Evolutionary conservation across 2,113 vertebrate species (phyloP).

Genomic region (Bungarus multicinctus): DNA sequence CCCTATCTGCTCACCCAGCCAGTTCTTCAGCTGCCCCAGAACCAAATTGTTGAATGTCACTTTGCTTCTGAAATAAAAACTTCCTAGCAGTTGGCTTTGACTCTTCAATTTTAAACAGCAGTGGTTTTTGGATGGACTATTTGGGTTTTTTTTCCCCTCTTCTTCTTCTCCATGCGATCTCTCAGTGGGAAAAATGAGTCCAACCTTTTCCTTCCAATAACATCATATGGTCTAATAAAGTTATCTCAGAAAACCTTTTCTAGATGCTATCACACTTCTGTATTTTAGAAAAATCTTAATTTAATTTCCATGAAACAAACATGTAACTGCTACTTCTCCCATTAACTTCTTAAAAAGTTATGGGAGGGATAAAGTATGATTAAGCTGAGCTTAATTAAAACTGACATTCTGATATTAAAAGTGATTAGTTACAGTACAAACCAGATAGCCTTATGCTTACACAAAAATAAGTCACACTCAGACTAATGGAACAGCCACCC

Average conservation of each 20-base stretch:
- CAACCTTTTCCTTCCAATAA: too few species aligned
- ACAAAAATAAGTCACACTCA: neutral
- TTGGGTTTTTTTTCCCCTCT: too few species aligned
- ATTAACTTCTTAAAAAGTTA: neutral
- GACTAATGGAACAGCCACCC: neutral
- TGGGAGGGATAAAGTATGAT: neutral
- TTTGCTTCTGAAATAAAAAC: too few species aligned
- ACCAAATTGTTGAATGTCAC: too few species aligned
- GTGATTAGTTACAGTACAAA: neutral
- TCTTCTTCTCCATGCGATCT: too few species aligned
- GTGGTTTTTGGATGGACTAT: too few species aligned
- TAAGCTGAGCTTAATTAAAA: neutral
- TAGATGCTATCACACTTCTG: neutral
- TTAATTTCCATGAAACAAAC: neutral
- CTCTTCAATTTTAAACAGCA: too few species aligned
- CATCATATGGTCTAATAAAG: neutral
- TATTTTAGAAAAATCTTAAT: neutral
- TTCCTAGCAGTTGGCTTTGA: too few species aligned
- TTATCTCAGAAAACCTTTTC: neutral
- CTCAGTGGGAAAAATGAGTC: too few species aligned
- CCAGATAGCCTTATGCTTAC: neutral
- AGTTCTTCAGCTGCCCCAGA: too few species aligned
- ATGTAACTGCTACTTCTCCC: neutral
- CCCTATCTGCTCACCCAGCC: too few species aligned
- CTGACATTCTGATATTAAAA: neutral